A percentile compares a stretch with the other conserved stretches of the same genome.
Conservation (phyloP, 2,888 invertebrate species). For the Rosalia funebris region DNA sequence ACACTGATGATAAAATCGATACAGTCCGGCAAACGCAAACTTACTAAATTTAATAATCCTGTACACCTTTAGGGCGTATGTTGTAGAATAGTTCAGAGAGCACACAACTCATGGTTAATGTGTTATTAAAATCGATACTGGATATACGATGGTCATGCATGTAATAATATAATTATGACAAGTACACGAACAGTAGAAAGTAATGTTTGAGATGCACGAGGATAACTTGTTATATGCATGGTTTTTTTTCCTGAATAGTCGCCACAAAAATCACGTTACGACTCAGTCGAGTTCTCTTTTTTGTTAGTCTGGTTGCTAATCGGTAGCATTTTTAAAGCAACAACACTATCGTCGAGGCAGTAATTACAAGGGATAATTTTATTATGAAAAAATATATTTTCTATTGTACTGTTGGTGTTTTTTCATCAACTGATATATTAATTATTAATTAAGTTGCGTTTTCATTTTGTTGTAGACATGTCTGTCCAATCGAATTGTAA, state of each 20-base stretch:
- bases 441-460: no score
- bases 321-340: no score
- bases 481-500: no score
- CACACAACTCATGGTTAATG: constrained; percentile 33
- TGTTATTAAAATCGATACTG: constrained; percentile 38
- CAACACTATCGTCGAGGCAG: no score
- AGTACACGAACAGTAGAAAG: constrained; percentile 33
- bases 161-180: constrained; percentile 41
- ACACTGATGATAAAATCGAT: constrained; percentile 2
- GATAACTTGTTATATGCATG: constrained; percentile 15
- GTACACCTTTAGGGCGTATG: constrained; percentile 27
- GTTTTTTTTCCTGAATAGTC: constrained; percentile 7
- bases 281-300: no score
- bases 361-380: no score
- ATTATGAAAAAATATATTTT: no score
- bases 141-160: constrained; percentile 39
- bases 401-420: no score
- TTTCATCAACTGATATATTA: no score
- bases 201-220: constrained; percentile 27
- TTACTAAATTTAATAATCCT: constrained; percentile 16
- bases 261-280: no score
- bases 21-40: constrained; percentile 3
- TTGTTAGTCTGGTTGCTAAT: no score
- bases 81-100: constrained; percentile 21
- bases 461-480: no score